Base-by-base conservation (phyloP, 1,140 invertebrate species). In the Agrilus planipennis region DNA sequence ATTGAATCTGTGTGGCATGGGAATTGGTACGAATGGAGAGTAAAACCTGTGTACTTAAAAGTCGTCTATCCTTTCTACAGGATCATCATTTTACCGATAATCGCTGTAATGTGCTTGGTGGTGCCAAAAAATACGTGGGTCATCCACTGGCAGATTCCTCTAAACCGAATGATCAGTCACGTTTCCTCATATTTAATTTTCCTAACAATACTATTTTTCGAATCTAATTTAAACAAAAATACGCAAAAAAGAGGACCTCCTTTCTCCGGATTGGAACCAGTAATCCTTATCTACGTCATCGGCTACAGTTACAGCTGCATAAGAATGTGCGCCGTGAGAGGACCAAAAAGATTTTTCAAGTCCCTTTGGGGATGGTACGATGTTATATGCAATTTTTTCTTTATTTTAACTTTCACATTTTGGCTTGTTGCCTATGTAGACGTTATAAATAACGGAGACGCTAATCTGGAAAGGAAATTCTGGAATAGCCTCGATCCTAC, bases 401-500 rank as follows among this genome's bases (percentile, higher is more conserved):
- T 71, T 41, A 20, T 67, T 2, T 14, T 64, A 21, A 66, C 70
- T 0, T 71, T 72, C 44, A 22, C 68, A 3, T 71, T 66, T 39
- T 74, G 71, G 71, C 34, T 66, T 6, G 56, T 57, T 9, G 63
- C 72, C 0, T 63, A 62, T 9, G 31, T 66, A 3, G 67, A 71
- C 42, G 57, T 64, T 1, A 41, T 53, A 20, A 46, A 57, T 17
- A 63, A 65, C 42, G 60, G 61, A 22, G 57, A 67, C 47, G 45
- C 52, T 51, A 59, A 69, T 39, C 46, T 73, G 45, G 69, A 75
- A 48, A 60, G 80, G 25, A 76, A 79, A 50, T 72, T 76, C 44
- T 85, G 81, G 82, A 67, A 78, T 48, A 67, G 71, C 36, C 67
- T 73, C 38, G 79, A 85, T 58, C 77, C 81, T 4, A 74, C 77